Base-by-base conservation (phyloP, 2,888 invertebrate genomes). In the Drosophila eohydei region DNA sequence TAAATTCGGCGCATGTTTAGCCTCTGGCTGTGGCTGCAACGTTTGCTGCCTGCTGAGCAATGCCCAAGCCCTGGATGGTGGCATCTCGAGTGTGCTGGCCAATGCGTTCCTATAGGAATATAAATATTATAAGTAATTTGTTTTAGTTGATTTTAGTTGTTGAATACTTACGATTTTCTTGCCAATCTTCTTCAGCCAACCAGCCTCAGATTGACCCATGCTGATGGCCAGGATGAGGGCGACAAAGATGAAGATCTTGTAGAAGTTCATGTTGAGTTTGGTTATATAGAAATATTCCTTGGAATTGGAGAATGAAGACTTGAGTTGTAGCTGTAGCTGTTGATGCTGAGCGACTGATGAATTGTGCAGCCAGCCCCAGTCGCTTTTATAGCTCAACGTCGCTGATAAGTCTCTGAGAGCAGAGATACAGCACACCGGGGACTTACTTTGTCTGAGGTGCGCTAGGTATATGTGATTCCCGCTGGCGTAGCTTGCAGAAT, bases 81-180 rank as follows among this genome's bases (percentile, higher is more conserved):
- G 91, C 91, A 83, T 91, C 90, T 5, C 91, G 78, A 21, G 90
- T 82, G 52, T 88, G 80, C 32, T 91, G 89, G 2, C 75, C 91
- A 63, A 88, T 51, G 38, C 88, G 84, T 66, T 91, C 90, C 91
- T 91, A 5, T 32, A 55, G 28, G 21, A 34, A n/a, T 1, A 21
- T 43, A 28, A 6, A 3, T 0, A 30, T 51, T 0, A 36, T 44
- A 28, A 61, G 38, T 9, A 30, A 16, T 3, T 0, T 11, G 1
- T 14, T 16, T 7, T 12, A 2, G 7, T 1, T 4, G 4, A 8
- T 4, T 14, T 26, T 1, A 12, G 0, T 0, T 5, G 7, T n/a
- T 2, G 5, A 12, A 16, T 1, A 83, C 88, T 88, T 83, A 91
- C 91, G 57, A 89, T 68, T 85, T 81, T 82, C 77, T 90, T 89